Conservation (phyloP, 2,113 vertebrate genomes). For the Triplophysa dalaica region DNA sequence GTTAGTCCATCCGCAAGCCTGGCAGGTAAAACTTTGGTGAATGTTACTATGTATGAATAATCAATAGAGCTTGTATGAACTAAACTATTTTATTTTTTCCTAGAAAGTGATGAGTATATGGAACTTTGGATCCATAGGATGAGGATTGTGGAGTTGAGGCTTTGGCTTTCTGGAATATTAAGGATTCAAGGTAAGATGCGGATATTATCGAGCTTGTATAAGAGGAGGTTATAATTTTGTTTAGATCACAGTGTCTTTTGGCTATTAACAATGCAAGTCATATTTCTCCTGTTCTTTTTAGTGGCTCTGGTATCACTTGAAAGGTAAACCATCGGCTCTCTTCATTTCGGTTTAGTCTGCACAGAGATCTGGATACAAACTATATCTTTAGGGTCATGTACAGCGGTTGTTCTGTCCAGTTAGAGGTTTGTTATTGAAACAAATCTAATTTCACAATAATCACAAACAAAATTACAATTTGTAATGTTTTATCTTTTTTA, state of each 20-base stretch:
- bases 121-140: conserved; percentile 68
- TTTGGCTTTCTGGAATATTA: conserved; percentile 65
- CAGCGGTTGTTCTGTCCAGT: conserved; percentile 67
- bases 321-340: conserved; percentile 65
- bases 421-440: conserved; percentile 52
- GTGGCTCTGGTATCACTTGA: conserved; percentile 64
- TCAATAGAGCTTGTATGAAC: neutral
- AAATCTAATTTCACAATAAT: too few relatives aligned
- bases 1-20: conserved; percentile 31
- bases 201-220: too few relatives aligned
- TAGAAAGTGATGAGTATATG: conserved; percentile 72
- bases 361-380: conserved; percentile 64
- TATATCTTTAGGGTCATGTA: conserved; percentile 70
- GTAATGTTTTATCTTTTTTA: neutral
- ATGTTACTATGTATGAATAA: neutral
- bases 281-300: conserved; percentile 37
- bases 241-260: neutral
- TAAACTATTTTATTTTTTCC: neutral
- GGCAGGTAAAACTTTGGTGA: conserved; percentile 53
- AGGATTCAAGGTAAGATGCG: conserved; percentile 60
- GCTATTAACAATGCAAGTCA: too few relatives aligned
- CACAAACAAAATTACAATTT: too few relatives aligned
- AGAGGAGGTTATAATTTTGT: neutral
- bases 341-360: conserved; percentile 66
- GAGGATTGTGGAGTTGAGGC: conserved; percentile 60